Percentiles rank a stretch among this genome's conserved stretches.
Conservation (phyloP, 2,888 invertebrate genomes). For the Meandrusa payeni region DNA sequence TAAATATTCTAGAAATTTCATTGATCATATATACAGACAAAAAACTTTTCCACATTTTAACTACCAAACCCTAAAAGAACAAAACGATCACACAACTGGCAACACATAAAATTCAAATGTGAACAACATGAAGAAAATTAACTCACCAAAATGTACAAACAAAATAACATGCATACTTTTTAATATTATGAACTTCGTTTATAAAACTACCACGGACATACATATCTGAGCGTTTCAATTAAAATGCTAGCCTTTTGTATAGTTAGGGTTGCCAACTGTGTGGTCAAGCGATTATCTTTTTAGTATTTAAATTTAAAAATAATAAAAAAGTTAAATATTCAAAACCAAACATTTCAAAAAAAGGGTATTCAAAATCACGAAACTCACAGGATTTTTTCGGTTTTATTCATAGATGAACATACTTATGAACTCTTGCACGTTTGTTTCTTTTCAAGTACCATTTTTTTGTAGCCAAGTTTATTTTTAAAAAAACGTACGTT, state of each 20-base stretch:
- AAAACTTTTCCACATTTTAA: no score
- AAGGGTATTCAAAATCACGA: constrained; percentile 1
- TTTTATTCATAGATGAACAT: neutral
- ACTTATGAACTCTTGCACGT: no score
- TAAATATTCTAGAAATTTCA: no score
- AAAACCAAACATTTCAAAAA: constrained; percentile 7
- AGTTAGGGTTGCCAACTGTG: constrained; percentile 15
- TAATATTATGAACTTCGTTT: constrained; percentile 16
- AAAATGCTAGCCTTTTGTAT: constrained; percentile 22
- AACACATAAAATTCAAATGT: constrained; percentile 2
- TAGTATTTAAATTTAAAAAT: no score
- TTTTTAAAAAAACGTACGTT: neutral
- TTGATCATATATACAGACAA: no score
- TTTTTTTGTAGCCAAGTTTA: no score
- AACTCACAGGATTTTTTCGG: neutral
- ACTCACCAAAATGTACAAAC: constrained; percentile 2
- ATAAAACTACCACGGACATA: constrained; percentile 22
- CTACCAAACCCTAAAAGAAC: no score
- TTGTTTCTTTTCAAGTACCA: no score
- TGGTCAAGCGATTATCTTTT: no score
- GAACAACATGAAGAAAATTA: neutral
- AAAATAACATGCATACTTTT: constrained; percentile 11
- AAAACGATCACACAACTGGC: no score
- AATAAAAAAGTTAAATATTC: no score
- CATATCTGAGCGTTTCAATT: constrained; percentile 25